These are phyloP conservation scores for Hemibates koningsi DNA, from an alignment of 2,113 vertebrate species.

Conservation along the genomic window DNA sequence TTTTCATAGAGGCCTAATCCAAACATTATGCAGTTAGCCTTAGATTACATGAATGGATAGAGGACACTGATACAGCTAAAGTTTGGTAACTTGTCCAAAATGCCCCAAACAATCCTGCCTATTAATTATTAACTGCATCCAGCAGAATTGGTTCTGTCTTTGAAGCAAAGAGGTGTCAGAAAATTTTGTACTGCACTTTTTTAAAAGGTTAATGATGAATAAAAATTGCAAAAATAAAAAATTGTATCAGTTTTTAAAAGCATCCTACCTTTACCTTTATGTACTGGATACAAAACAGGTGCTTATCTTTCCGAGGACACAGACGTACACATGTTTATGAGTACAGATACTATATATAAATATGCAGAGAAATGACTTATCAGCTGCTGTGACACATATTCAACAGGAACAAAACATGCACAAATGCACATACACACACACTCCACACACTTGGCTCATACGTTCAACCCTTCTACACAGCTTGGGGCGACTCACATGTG, in stretches of 20 bases:
- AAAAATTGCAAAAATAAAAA: background rate
- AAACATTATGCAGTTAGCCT: background rate
- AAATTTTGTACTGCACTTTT: background rate
- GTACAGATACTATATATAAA: background rate
- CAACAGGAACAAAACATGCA: background rate
- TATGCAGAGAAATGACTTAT: background rate
- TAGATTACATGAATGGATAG: background rate
- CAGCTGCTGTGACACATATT: background rate
- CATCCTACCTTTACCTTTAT: background rate
- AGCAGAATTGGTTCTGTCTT: background rate
- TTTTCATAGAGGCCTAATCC: background rate
- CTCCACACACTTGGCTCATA: background rate
- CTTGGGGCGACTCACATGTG: conserved; percentile 74
- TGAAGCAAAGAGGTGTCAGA: background rate
- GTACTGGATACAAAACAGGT: background rate
- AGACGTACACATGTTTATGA: background rate
- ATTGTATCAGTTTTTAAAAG: background rate
- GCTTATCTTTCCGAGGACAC: background rate
- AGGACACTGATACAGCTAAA: background rate
- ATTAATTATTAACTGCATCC: background rate
- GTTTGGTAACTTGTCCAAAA: background rate
- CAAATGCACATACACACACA: background rate
- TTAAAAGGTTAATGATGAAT: background rate
- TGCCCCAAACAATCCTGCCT: background rate
- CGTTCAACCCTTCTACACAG: background rate